Base-by-base conservation (phyloP, 2,113 vertebrate species). In the Vidua macroura region DNA sequence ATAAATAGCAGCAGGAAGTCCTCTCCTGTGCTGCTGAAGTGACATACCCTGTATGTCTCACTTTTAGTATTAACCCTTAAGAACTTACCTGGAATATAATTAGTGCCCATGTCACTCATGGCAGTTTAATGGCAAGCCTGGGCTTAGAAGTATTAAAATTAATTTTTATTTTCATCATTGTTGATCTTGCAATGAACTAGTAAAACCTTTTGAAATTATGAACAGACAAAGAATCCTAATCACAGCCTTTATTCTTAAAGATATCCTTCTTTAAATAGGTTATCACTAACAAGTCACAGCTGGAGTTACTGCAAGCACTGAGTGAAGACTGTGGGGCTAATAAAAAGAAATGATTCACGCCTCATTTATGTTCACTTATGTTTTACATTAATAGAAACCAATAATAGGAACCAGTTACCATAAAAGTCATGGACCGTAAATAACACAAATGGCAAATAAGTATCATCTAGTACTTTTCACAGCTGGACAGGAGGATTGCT, bases 381-480 rank as follows among this genome's bases (percentile, higher is more conserved):
- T 98, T 99, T 99, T 98, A 99, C 98, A 99, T 99, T 98, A 98
- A 98, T 98, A 99, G 98, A 99, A 99, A 99, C 98, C 98, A 98
- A 99, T 98, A 99, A 99, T 98, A 98, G 98, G 98, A 98, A 98
- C 97, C 98, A 98, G 98, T 98, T 98, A 98, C 98, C 98, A 98
- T 98, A 98, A 99, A 99, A 98, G 98, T 98, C 98, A 98, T 97
- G 97, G 98, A 98, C 98, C 97, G 98, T 99, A 99, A 99, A 99
- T 99, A 99, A 99, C 98, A 99, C 98, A 98, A 98, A 99, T 98
- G 98, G 98, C 98, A 98, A 98, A 98, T 98, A 98, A 98, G 98
- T 98, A 98, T 98, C 98, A 98, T 98, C 97, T 97, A 98, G 98
- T 98, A 97, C 97, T 98, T 98, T 98, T 98, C 97, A 97, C 98